Evolutionary conservation across 2,113 vertebrate genomes (phyloP).

Genomic region (Dipodomys spectabilis): DNA sequence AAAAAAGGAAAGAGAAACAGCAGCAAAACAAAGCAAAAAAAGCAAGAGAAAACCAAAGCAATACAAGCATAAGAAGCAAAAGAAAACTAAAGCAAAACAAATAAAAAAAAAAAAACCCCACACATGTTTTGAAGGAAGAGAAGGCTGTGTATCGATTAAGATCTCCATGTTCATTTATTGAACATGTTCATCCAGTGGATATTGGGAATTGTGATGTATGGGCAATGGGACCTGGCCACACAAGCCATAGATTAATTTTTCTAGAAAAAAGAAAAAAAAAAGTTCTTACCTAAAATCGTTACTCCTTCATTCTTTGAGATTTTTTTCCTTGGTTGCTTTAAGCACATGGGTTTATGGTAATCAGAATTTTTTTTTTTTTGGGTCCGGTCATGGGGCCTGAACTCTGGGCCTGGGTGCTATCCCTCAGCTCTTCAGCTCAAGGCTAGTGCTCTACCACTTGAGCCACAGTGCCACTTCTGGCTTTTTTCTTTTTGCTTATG

Average conservation of each 20-base stretch:
- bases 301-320: slow-evolving; percentile 25
- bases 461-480: too few species aligned
- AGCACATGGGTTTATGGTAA: background rate
- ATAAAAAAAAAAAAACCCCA: background rate
- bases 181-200: background rate
- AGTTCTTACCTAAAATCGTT: background rate
- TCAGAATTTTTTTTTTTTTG: background rate
- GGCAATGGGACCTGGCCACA: background rate
- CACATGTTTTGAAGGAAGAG: background rate
- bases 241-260: background rate
- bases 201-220: background rate
- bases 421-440: too few species aligned
- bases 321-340: background rate
- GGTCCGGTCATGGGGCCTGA: too few species aligned
- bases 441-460: too few species aligned
- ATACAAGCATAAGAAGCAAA: too few species aligned
- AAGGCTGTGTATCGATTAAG: background rate
- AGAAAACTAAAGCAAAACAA: too few species aligned
- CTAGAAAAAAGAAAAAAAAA: background rate
- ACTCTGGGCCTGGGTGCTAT: too few species aligned
- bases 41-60: background rate
- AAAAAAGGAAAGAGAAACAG: too few species aligned
- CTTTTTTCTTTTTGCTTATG: too few species aligned
- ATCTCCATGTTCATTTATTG: slow-evolving; percentile 4
- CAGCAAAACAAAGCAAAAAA: background rate